Evolutionary conservation across 2,113 vertebrate species (phyloP).

Genomic region (Rhynchomys soricoides): DNA sequence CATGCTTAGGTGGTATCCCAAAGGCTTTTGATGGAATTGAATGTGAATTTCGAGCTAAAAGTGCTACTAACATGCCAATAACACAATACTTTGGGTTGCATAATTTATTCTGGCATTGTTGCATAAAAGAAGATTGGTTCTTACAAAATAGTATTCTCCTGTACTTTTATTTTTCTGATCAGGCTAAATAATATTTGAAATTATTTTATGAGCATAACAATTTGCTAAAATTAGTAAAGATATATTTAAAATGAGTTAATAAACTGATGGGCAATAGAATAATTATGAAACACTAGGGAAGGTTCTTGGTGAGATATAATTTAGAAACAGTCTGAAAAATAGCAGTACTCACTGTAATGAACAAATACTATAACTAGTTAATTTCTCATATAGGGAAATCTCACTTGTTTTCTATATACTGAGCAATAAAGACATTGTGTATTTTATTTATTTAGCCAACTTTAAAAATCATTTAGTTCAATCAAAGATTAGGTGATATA

Average conservation of each 20-base stretch:
- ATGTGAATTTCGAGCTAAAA: not conserved
- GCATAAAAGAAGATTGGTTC: not conserved
- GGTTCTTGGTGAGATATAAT: not conserved
- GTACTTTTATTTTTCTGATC: not conserved
- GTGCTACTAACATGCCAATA: not conserved
- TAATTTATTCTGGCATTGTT: not conserved
- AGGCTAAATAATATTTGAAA: not conserved
- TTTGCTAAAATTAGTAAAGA: not conserved
- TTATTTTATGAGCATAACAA: not conserved
- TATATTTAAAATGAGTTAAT: not conserved
- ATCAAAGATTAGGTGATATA: not conserved
- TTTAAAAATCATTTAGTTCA: not conserved
- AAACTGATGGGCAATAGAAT: not conserved
- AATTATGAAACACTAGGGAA: not conserved
- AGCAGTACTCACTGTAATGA: not conserved
- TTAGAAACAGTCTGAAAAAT: no score
- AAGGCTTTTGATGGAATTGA: not conserved
- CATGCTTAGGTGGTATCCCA: fast-evolving
- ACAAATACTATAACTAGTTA: not conserved
- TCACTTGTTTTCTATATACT: not conserved
- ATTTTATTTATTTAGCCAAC: not conserved
- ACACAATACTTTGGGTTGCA: not conserved
- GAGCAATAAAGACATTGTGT: not conserved
- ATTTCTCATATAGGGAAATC: not conserved
- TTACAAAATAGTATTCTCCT: not conserved